A percentile compares a stretch with the other conserved stretches of the same genome.
phyloP scores from a whole-genome alignment of 2,888 invertebrate genomes.

The Tethea ocularis region DNA sequence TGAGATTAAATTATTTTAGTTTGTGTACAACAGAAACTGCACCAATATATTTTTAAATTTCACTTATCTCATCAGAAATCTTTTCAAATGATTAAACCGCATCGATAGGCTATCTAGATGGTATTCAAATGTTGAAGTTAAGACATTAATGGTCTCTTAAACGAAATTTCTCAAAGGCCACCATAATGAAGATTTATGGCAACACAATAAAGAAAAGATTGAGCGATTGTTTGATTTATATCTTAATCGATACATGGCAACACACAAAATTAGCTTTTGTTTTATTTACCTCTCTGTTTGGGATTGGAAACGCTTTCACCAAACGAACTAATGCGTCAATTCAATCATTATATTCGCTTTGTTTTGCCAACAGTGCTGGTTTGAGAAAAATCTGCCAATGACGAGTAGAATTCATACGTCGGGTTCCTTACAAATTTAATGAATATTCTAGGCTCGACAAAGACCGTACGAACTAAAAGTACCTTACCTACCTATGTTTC shows the following conservation, averaged over 20 bases:
- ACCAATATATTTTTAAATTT: background rate
- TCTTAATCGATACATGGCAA: conserved; percentile 24
- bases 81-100: background rate
- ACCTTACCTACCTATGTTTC: no score
- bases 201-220: conserved; percentile 26
- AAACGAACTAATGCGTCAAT: conserved; percentile 52
- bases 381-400: conserved; percentile 36
- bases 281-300: conserved; percentile 35
- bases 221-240: conserved; percentile 34
- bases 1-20: no score
- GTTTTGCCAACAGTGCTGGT: conserved; percentile 50
- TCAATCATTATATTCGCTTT: conserved; percentile 58
- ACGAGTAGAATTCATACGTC: conserved; percentile 22
- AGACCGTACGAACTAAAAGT: no score
- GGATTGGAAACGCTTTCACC: conserved; percentile 51
- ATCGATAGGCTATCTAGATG: background rate
- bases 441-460: background rate
- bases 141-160: conserved; percentile 1
- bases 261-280: conserved; percentile 44
- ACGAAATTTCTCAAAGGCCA: background rate
- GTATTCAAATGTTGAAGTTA: background rate
- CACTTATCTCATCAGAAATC: background rate
- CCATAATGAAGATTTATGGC: conserved; percentile 9
- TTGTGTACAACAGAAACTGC: no score
- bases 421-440: conserved; percentile 9